phyloP scores from a whole-genome alignment of 2,888 invertebrate genomes.

The Leptinotarsa tumamoca region DNA sequence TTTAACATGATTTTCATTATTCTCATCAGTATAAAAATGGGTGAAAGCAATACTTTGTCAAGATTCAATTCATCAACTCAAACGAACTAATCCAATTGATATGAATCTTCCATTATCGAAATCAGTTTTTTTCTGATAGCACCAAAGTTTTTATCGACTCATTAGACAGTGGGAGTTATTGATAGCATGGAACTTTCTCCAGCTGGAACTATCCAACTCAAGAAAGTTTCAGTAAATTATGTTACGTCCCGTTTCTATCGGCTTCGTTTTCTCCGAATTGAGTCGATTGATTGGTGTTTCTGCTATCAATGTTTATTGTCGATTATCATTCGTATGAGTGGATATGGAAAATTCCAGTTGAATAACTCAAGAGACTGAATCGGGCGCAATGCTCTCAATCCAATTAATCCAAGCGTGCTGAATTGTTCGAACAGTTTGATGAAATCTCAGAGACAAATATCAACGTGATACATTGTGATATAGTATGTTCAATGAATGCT shows the following conservation, averaged over 20 bases:
- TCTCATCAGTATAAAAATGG: no score
- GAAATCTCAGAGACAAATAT: no score
- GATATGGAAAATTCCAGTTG: background rate
- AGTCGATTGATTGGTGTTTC: background rate
- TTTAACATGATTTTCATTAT: no score
- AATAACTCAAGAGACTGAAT: background rate
- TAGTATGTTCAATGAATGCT: background rate
- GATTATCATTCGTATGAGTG: background rate
- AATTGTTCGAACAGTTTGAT: background rate
- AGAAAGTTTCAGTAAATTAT: background rate
- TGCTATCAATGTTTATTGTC: background rate
- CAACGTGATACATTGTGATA: no score
- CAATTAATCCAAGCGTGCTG: background rate
- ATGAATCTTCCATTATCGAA: no score
- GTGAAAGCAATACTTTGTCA: no score
- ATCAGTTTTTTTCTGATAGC: no score
- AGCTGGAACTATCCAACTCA: background rate
- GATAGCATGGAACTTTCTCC: background rate
- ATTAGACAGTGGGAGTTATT: background rate
- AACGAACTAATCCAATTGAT: no score
- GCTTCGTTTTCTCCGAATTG: background rate
- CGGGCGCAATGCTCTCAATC: background rate
- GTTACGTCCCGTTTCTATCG: slow-evolving; percentile 1
- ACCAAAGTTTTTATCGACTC: background rate
- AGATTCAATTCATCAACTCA: no score